Evolutionary conservation across 2,113 vertebrate genomes (phyloP).

Genomic region (Orycteropus afer): DNA sequence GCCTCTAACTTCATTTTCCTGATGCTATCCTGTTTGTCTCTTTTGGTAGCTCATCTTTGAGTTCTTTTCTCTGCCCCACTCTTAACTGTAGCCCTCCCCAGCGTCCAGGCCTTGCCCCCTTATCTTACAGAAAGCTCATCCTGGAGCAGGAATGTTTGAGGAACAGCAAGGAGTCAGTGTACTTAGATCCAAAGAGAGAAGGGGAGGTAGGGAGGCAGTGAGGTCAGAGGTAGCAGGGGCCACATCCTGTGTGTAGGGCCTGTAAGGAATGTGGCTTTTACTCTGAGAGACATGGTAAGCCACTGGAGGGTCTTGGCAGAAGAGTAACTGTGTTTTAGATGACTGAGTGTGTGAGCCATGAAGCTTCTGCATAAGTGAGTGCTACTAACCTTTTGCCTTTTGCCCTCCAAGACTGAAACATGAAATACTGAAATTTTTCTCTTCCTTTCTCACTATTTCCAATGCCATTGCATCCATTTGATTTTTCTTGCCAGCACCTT

Average conservation of each 20-base stretch:
- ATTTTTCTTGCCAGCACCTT: not conserved
- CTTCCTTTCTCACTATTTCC: not conserved
- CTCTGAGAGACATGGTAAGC: not conserved
- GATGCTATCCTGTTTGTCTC: not conserved
- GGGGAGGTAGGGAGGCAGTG: not conserved
- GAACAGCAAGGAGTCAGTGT: not conserved
- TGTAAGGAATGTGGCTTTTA: not conserved
- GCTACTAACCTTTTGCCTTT: not conserved
- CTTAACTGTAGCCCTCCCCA: not conserved
- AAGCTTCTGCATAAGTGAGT: not conserved
- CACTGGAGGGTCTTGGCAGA: too few species aligned
- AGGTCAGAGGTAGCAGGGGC: not conserved
- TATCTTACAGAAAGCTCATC: not conserved
- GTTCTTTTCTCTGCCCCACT: not conserved
- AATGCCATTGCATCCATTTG: fast-evolving
- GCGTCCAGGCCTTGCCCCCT: not conserved
- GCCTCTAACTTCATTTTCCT: not conserved
- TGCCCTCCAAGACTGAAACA: not conserved
- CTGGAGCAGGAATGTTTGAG: not conserved
- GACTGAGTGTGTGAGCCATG: not conserved
- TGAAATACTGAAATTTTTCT: not conserved
- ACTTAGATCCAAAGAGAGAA: not conserved
- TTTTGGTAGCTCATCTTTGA: not conserved
- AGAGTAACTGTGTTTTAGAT: not conserved
- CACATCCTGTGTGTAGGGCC: too few species aligned